Evolutionary conservation across 2,888 invertebrate genomes (phyloP).

Genomic region (Eristalinus sepulchralis): DNA sequence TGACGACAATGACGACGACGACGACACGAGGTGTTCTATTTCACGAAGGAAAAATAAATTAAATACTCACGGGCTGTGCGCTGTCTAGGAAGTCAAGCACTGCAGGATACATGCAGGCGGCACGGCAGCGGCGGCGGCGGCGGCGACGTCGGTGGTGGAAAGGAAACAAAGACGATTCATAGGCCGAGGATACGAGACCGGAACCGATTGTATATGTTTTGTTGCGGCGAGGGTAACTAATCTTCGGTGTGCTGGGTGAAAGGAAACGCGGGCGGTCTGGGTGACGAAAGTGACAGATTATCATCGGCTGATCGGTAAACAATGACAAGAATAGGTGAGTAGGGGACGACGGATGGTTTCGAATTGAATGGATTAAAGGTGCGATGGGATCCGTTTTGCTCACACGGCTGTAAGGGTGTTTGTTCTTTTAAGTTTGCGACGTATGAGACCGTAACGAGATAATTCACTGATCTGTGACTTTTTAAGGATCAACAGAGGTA

Average conservation of each 20-base stretch:
- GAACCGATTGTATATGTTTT: conserved; percentile 62
- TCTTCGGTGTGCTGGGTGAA: conserved; percentile 16
- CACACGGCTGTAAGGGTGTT: not conserved
- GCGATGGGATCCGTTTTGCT: not conserved
- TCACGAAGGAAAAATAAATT: conserved; percentile 48
- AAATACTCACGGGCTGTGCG: conserved; percentile 31
- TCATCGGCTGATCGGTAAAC: not conserved
- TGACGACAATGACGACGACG: not conserved
- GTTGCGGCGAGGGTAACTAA: conserved; percentile 62
- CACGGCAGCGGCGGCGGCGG: not conserved
- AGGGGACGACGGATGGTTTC: not conserved
- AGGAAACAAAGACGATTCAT: not conserved
- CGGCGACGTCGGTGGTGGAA: not conserved
- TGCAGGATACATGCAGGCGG: conserved; percentile 45
- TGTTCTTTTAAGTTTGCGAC: not conserved
- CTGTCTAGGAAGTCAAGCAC: conserved; percentile 38
- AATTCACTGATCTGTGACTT: not conserved
- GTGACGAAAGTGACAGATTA: not conserved
- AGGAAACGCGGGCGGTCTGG: not conserved
- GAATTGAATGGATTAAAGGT: not conserved
- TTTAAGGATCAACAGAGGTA: not conserved
- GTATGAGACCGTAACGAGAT: not conserved
- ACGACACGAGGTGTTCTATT: conserved; percentile 7
- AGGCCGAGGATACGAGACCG: conserved; percentile 38
- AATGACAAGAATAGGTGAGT: not conserved